A percentile compares a stretch with the other conserved stretches of the same genome.
Evolutionary conservation across 2,888 invertebrate species (phyloP).

Genomic region (Acronicta psi): DNA sequence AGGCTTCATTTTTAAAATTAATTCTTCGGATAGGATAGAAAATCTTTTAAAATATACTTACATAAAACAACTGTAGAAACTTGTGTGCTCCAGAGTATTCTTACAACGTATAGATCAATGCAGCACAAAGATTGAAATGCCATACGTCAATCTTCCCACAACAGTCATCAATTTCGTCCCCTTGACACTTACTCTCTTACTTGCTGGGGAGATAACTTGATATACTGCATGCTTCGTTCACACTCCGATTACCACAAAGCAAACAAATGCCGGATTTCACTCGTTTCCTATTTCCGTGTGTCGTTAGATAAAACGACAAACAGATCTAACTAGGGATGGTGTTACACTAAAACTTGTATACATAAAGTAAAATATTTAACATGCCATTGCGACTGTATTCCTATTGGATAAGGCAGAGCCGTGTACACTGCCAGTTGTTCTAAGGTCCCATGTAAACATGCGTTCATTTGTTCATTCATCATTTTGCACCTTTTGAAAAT

Average conservation of each 20-base stretch:
- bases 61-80: too few species aligned
- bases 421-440: too few species aligned
- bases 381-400: too few species aligned
- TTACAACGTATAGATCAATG: conserved; percentile 22
- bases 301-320: conserved; percentile 28
- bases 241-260: conserved; percentile 37
- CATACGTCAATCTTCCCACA: conserved; percentile 33
- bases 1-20: too few species aligned
- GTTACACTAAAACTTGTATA: conserved; percentile 11
- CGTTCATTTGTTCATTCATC: too few species aligned
- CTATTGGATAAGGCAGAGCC: too few species aligned
- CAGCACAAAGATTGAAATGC: conserved; percentile 37
- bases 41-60: too few species aligned
- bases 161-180: conserved; percentile 47
- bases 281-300: conserved; percentile 42
- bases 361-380: neutral
- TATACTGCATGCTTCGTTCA: conserved; percentile 48
- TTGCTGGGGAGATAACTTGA: conserved; percentile 40
- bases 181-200: conserved; percentile 37
- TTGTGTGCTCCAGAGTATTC: neutral
- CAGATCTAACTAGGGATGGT: conserved; percentile 16
- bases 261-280: conserved; percentile 36
- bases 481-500: too few species aligned
- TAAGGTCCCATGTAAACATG: too few species aligned
- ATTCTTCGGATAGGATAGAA: too few species aligned